These are phyloP conservation scores for Propsilocerus akamusi DNA, from an alignment of 1,140 invertebrate species.

Conservation along the genomic window DNA sequence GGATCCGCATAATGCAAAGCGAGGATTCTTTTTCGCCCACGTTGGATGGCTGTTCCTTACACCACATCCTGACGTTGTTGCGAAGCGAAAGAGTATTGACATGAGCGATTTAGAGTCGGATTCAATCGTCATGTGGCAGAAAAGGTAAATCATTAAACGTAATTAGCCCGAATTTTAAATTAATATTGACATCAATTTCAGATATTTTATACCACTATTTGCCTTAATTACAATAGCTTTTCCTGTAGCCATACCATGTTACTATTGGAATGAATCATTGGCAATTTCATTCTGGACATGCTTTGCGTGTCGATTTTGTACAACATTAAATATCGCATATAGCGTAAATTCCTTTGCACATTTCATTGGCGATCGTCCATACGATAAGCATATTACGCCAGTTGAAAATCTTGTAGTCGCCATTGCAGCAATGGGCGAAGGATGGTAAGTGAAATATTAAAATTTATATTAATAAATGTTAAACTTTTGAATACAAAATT, in stretches of 20 bases:
- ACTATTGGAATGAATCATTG: constrained; percentile 65
- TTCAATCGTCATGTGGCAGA: constrained; percentile 71
- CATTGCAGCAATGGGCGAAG: constrained; percentile 55
- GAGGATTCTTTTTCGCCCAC: constrained; percentile 67
- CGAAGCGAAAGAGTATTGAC: constrained; percentile 56
- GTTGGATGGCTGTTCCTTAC: constrained; percentile 63
- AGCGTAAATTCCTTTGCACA: constrained; percentile 86
- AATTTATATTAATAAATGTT: not conserved
- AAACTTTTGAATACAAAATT: no score
- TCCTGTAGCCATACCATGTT: constrained; percentile 59
- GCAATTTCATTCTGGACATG: constrained; percentile 67
- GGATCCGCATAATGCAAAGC: constrained; percentile 62
- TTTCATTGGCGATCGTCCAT: constrained; percentile 74
- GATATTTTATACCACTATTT: constrained; percentile 58
- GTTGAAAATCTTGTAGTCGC: constrained; percentile 52
- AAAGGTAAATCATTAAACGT: constrained; percentile 31
- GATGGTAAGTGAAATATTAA: constrained; percentile 32
- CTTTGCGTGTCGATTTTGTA: constrained; percentile 63
- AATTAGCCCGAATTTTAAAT: not conserved
- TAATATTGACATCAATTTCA: constrained; percentile 19
- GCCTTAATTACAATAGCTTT: constrained; percentile 54
- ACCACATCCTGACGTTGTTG: constrained; percentile 57
- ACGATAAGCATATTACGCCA: constrained; percentile 69
- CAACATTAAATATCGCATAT: constrained; percentile 79
- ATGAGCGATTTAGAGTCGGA: constrained; percentile 70